Percentiles rank a stretch among this genome's conserved stretches.
These are phyloP conservation scores for Charanyca ferruginea DNA, from an alignment of 2,888 invertebrate species.

Conservation along the genomic window DNA sequence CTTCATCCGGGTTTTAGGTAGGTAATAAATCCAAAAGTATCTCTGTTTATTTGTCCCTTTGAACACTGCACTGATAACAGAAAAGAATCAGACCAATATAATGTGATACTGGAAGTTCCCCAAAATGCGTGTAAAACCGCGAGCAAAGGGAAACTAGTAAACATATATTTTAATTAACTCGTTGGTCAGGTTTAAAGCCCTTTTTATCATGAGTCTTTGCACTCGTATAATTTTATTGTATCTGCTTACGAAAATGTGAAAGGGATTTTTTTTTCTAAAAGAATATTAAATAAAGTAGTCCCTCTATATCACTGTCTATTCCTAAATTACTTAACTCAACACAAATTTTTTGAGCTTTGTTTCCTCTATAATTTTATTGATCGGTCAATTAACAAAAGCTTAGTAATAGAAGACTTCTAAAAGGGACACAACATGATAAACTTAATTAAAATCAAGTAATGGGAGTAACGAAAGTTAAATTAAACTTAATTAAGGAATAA, in stretches of 20 bases:
- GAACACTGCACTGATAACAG: too few species aligned
- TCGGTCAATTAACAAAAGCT: neutral
- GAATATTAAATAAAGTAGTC: too few species aligned
- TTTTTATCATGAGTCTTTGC: too few species aligned
- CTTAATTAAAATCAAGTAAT: conserved; percentile 25
- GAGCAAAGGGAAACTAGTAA: neutral
- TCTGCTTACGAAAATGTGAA: too few species aligned
- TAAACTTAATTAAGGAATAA: conserved; percentile 29
- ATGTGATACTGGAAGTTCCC: neutral
- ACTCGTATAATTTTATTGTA: too few species aligned
- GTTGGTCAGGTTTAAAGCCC: too few species aligned
- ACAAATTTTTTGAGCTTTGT: too few species aligned
- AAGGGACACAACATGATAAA: neutral
- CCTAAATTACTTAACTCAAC: too few species aligned
- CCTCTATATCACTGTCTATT: too few species aligned
- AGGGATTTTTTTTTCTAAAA: too few species aligned
- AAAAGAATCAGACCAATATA: too few species aligned
- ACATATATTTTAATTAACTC: neutral
- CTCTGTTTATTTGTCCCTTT: neutral
- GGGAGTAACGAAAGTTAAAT: conserved; percentile 23
- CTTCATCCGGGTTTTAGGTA: neutral
- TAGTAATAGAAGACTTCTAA: neutral
- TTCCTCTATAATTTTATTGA: neutral
- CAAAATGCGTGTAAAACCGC: neutral
- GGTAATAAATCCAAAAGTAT: neutral